Percentiles rank a stretch among this genome's conserved stretches.
Evolutionary conservation across 2,888 invertebrate genomes (phyloP).

Genomic region (Brachynemurus nebulosus): DNA sequence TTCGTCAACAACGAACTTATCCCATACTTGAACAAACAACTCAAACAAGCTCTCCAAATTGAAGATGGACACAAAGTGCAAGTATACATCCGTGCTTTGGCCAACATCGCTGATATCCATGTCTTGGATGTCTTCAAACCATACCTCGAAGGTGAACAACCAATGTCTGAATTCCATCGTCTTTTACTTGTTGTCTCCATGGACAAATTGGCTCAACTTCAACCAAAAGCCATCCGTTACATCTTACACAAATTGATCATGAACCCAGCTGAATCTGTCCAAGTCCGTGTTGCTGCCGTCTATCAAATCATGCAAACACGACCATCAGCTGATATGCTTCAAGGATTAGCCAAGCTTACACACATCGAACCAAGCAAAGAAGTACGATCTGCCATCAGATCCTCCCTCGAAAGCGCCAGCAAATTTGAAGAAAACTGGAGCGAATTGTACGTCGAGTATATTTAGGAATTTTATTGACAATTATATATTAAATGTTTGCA

Average conservation of each 20-base stretch:
- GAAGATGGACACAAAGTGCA: slow-evolving; percentile 42
- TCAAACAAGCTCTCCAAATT: slow-evolving; percentile 38
- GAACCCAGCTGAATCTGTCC: slow-evolving; percentile 48
- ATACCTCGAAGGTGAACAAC: slow-evolving; percentile 49
- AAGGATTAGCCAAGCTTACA: slow-evolving; percentile 55
- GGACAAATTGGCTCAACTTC: slow-evolving; percentile 34
- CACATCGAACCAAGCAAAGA: slow-evolving; percentile 46
- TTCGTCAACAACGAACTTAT: slow-evolving; percentile 43
- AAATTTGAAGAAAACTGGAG: slow-evolving; percentile 32
- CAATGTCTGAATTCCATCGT: slow-evolving; percentile 45
- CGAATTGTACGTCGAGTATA: slow-evolving; percentile 42
- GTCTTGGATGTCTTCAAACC: slow-evolving; percentile 47
- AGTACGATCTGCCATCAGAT: slow-evolving; percentile 51
- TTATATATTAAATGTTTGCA: not conserved
- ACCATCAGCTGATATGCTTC: slow-evolving; percentile 48
- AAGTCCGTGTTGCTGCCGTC: slow-evolving; percentile 51
- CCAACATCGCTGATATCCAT: slow-evolving; percentile 46
- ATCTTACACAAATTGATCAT: slow-evolving; percentile 50
- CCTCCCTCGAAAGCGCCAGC: slow-evolving; percentile 42
- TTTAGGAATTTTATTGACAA: slow-evolving; percentile 5
- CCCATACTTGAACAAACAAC: slow-evolving; percentile 39
- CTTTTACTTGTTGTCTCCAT: slow-evolving; percentile 45
- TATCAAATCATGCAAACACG: slow-evolving; percentile 42
- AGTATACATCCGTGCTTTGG: slow-evolving; percentile 48
- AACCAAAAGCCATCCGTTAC: slow-evolving; percentile 39